Percentiles rank a stretch among this genome's conserved stretches.
Conservation (phyloP, 2,888 invertebrate genomes). For the Rugalucina vietnamica region DNA sequence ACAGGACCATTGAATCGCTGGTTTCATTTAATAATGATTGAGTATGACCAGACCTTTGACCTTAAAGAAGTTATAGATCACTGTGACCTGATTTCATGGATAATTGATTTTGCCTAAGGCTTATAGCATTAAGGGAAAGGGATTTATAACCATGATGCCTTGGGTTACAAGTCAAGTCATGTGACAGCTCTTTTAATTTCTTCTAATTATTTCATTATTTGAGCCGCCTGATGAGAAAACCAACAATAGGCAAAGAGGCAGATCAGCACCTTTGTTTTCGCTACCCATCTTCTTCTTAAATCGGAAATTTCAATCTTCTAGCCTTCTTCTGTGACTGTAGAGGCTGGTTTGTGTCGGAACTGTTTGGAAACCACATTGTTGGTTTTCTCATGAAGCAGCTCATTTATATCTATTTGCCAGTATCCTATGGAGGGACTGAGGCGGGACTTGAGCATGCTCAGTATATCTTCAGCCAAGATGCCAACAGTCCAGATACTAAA, state of each 20-base stretch:
- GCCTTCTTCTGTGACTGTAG: neutral
- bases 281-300: neutral
- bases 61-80: too few relatives aligned
- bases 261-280: neutral
- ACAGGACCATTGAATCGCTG: too few relatives aligned
- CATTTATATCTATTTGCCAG: slow-evolving; percentile 45
- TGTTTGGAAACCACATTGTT: neutral
- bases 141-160: too few relatives aligned
- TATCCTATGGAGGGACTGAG: slow-evolving; percentile 62
- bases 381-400: neutral
- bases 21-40: too few relatives aligned
- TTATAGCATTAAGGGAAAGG: too few relatives aligned
- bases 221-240: too few relatives aligned
- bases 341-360: neutral
- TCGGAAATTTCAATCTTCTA: neutral
- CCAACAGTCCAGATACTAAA: slow-evolving; percentile 62
- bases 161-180: too few relatives aligned
- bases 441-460: slow-evolving; percentile 63
- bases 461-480: slow-evolving; percentile 73
- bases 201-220: too few relatives aligned
- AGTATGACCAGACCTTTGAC: too few relatives aligned
- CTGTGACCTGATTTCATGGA: too few relatives aligned
- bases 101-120: too few relatives aligned
- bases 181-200: too few relatives aligned
- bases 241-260: neutral